A percentile compares a stretch with the other conserved stretches of the same genome.
phyloP scores from a whole-genome alignment of 2,113 vertebrate genomes.

The Otocyon megalotis region DNA sequence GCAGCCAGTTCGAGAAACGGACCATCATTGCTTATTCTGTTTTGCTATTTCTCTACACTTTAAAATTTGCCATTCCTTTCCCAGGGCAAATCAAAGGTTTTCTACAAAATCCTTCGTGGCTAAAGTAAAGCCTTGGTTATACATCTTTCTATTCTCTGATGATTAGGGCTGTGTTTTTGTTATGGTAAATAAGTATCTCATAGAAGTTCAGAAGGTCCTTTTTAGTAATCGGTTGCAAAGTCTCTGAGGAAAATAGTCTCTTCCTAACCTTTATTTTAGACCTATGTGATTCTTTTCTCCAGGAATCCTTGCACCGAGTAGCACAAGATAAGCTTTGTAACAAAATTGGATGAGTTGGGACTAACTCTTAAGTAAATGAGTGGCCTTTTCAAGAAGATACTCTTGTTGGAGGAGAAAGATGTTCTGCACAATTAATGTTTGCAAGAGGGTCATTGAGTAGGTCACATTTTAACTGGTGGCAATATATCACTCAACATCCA shows the following conservation, averaged over 20 bases:
- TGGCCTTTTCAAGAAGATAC: conserved; percentile 52
- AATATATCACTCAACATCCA: conserved; percentile 71
- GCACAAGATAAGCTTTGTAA: conserved; percentile 68
- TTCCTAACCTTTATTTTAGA: conserved; percentile 65
- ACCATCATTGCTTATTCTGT: not conserved
- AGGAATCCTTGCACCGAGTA: conserved; percentile 55
- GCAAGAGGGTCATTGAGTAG: conserved; percentile 77
- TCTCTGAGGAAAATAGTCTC: conserved; percentile 13
- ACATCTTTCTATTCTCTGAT: conserved; percentile 57
- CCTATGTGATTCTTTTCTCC: conserved; percentile 51
- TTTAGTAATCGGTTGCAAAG: conserved; percentile 51
- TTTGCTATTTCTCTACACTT: conserved; percentile 54
- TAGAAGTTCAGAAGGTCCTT: conserved; percentile 50
- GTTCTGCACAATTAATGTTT: conserved; percentile 85
- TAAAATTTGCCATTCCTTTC: conserved; percentile 19
- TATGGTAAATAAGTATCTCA: conserved; percentile 70
- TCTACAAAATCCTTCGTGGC: conserved; percentile 54
- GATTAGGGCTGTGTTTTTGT: conserved; percentile 71
- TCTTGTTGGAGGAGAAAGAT: conserved; percentile 76
- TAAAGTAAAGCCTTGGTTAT: conserved; percentile 64
- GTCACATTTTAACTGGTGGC: conserved; percentile 78
- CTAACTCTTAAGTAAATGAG: conserved; percentile 61
- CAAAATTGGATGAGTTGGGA: conserved; percentile 55
- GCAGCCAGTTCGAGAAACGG: conserved; percentile 20
- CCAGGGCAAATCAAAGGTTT: conserved; percentile 68